phyloP scores from a whole-genome alignment of 35 echinoderm and acorn worm genomes.

The Heliocidaris erythrogramma region DNA sequence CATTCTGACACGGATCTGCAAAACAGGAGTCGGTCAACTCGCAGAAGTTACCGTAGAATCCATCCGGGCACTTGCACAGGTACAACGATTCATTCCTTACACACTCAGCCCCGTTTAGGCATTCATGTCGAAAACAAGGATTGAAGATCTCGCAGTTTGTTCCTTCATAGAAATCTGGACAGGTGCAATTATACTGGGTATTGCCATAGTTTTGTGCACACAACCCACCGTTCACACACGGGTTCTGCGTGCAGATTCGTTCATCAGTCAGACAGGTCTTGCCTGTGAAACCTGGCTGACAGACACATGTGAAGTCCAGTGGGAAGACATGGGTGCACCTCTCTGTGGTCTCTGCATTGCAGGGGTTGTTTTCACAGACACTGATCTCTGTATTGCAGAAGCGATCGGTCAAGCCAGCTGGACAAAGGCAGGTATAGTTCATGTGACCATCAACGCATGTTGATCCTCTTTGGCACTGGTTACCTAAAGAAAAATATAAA shows the following conservation, averaged over 20 bases:
- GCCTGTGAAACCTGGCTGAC: slow-evolving; percentile 73
- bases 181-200: slow-evolving; percentile 72
- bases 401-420: slow-evolving; percentile 60
- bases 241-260: slow-evolving; percentile 74
- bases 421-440: slow-evolving; percentile 88
- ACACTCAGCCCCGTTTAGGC: slow-evolving; percentile 68
- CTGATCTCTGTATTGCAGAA: slow-evolving; percentile 81
- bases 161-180: slow-evolving; percentile 87
- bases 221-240: slow-evolving; percentile 75
- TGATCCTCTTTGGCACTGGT: slow-evolving; percentile 69
- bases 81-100: slow-evolving; percentile 70
- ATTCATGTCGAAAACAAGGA: slow-evolving; percentile 80
- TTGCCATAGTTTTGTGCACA: slow-evolving; percentile 76
- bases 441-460: slow-evolving; percentile 89
- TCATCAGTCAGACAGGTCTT: slow-evolving; percentile 80
- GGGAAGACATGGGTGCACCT: slow-evolving; percentile 73
- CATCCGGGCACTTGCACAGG: slow-evolving; percentile 55
- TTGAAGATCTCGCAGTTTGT: slow-evolving; percentile 79
- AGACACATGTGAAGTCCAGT: slow-evolving; percentile 73
- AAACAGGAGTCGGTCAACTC: slow-evolving; percentile 72
- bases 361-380: slow-evolving; percentile 74
- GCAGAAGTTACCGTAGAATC: slow-evolving; percentile 75
- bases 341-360: slow-evolving; percentile 54
- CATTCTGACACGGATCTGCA: slow-evolving; percentile 71
- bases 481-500: slow-evolving; percentile 51